These are phyloP conservation scores for Pipistrellus nathusii DNA, from an alignment of 2,797 vertebrate genomes.

Conservation along the genomic window DNA sequence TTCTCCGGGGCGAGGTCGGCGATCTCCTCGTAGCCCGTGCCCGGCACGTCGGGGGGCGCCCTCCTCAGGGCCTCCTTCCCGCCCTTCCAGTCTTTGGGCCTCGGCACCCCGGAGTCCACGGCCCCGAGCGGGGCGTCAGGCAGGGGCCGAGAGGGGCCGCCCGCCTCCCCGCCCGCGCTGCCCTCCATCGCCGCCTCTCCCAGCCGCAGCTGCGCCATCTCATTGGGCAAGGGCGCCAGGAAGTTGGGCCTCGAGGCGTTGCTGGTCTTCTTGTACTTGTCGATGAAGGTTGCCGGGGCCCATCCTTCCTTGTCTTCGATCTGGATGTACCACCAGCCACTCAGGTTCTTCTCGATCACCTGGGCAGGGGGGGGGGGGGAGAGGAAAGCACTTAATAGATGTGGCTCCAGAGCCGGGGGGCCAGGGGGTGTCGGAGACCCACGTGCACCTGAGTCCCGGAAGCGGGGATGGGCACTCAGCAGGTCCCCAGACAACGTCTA, in stretches of 20 bases:
- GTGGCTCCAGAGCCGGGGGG: too few relatives aligned
- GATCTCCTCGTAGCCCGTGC: constrained; percentile 89
- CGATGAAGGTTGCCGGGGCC: constrained; percentile 97
- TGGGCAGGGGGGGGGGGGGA: constrained; percentile 78
- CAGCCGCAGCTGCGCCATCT: constrained; percentile 93
- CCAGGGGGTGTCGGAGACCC: background rate
- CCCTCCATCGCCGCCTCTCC: constrained; percentile 83
- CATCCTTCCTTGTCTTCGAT: constrained; percentile 99
- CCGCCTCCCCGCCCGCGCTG: constrained; percentile 85
- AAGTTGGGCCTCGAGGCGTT: constrained; percentile 96
- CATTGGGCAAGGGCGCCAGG: constrained; percentile 94
- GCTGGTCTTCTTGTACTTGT: constrained; percentile 99
- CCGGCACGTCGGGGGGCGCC: constrained; percentile 71
- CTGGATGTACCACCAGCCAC: constrained; percentile 99
- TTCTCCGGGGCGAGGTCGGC: constrained; percentile 89
- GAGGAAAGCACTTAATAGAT: constrained; percentile 1
- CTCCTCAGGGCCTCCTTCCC: constrained; percentile 88
- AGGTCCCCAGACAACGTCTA: background rate
- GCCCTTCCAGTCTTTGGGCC: constrained; percentile 95
- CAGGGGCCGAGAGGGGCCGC: constrained; percentile 92
- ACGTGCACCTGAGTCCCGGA: background rate
- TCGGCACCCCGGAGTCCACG: constrained; percentile 88
- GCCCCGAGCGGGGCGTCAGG: constrained; percentile 93
- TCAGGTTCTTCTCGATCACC: constrained; percentile 98
- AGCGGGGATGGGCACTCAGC: background rate